Evolutionary conservation across 2,113 vertebrate genomes (phyloP).

Genomic region (Hippocampus mohnikei): DNA sequence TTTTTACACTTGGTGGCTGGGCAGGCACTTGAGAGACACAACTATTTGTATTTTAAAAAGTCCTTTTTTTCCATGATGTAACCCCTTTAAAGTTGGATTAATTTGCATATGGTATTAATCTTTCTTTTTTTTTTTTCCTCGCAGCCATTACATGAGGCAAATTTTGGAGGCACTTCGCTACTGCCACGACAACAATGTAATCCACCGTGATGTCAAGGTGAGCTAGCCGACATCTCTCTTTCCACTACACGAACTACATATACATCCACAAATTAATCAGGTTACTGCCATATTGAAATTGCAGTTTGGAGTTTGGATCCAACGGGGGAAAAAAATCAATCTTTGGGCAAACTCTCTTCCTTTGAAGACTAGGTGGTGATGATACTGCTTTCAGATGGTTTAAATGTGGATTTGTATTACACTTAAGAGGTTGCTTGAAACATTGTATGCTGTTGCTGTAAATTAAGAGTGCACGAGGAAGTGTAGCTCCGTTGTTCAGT

Average conservation of each 20-base stretch:
- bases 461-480: no score
- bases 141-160: slow-evolving; percentile 95
- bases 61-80: background rate
- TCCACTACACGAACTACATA: background rate
- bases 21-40: background rate
- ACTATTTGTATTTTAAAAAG: background rate
- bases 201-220: slow-evolving; percentile 96
- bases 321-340: background rate
- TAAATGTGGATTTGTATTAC: no score
- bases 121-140: background rate
- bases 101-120: background rate
- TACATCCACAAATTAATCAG: background rate
- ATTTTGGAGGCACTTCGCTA: slow-evolving; percentile 94
- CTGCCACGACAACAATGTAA: slow-evolving; percentile 97
- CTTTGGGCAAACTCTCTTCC: background rate
- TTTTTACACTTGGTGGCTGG: no score
- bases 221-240: slow-evolving; percentile 25
- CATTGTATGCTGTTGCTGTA: no score
- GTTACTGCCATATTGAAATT: background rate
- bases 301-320: background rate
- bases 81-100: no score
- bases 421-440: no score
- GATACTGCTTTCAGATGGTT: background rate
- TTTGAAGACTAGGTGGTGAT: background rate
- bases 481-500: no score